A percentile compares a stretch with the other conserved stretches of the same genome.
Evolutionary conservation across 2,113 vertebrate genomes (phyloP).

Genomic region (Spheniscus mendiculus): DNA sequence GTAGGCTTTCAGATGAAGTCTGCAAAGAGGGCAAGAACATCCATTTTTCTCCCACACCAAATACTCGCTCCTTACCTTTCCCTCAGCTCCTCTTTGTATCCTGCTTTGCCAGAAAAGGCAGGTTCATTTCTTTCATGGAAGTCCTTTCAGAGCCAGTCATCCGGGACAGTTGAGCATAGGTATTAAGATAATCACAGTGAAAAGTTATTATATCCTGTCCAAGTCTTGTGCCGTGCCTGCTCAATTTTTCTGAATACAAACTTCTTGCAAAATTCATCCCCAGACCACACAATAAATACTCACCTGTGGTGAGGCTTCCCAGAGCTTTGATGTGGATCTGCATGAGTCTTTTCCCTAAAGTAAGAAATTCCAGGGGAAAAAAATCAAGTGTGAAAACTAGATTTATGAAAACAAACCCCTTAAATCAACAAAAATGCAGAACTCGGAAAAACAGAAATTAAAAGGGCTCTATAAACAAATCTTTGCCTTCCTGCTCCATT

Average conservation of each 20-base stretch:
- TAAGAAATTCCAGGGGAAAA: not conserved
- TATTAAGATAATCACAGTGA: conserved; percentile 36
- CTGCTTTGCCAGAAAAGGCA: conserved; percentile 4
- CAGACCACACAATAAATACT: not conserved
- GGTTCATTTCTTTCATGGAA: conserved; percentile 5
- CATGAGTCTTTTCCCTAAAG: not conserved
- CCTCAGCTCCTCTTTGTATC: not conserved
- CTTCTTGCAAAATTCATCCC: conserved; percentile 3
- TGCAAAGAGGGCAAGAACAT: not conserved
- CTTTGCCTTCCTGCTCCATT: not conserved
- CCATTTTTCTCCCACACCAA: not conserved
- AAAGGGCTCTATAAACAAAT: not conserved
- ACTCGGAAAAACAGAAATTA: not conserved
- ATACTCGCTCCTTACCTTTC: not conserved
- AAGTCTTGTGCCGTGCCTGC: not conserved
- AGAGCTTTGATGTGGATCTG: not conserved
- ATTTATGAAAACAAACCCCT: not conserved
- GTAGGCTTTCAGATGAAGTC: not conserved
- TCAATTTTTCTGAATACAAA: not conserved
- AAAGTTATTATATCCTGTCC: conserved; percentile 15
- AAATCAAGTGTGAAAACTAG: not conserved
- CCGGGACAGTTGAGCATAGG: not conserved
- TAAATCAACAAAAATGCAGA: not conserved
- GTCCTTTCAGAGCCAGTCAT: not conserved
- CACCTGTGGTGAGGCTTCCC: not conserved